A percentile compares a stretch with the other conserved stretches of the same genome.
Conservation (phyloP, 2,797 vertebrate species). For the Strix occidentalis region DNA sequence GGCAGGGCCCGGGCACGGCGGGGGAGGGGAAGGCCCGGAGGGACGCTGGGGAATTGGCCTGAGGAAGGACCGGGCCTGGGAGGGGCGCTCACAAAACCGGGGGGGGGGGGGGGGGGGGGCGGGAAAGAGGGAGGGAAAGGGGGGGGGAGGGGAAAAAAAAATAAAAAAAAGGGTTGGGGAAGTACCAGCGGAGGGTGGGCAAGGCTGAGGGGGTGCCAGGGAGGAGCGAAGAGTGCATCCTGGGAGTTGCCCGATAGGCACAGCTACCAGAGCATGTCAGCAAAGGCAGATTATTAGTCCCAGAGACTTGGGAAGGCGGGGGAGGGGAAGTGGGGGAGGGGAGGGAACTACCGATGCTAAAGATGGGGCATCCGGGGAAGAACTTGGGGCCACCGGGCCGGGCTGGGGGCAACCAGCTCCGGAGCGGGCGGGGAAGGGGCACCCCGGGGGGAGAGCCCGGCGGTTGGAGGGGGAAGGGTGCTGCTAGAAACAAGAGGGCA, state of each 20-base stretch:
- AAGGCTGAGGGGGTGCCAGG: background rate
- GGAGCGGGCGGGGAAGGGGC: background rate
- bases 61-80: background rate
- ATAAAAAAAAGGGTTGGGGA: background rate
- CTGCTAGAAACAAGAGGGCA: background rate
- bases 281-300: background rate
- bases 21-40: background rate
- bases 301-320: background rate
- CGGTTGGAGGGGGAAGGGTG: background rate
- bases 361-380: background rate
- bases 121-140: no score
- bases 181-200: background rate
- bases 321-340: constrained; percentile 4
- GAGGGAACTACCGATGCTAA: background rate
- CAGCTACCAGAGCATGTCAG: constrained; percentile 25
- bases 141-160: no score
- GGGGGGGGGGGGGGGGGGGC: no score
- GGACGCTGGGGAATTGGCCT: background rate
- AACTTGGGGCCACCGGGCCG: background rate
- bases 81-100: background rate
- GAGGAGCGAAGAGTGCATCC: constrained; percentile 17
- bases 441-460: background rate
- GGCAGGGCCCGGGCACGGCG: background rate
- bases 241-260: constrained; percentile 28
- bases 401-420: background rate